Base-by-base conservation (phyloP, 1,140 invertebrate species). In the Cyclargus thomasi region DNA sequence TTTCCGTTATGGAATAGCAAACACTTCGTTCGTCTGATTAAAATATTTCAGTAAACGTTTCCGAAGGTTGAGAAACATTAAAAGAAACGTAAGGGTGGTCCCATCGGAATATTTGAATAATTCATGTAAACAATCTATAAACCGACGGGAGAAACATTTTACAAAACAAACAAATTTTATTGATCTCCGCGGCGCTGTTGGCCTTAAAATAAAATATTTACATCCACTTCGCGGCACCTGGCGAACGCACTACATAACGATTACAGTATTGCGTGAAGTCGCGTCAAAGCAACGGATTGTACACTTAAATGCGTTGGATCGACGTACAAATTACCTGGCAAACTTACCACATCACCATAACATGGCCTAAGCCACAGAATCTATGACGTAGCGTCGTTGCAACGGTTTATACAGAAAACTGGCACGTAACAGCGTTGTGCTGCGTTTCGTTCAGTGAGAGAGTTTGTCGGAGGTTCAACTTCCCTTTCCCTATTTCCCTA, bases 121-220 rank as follows among this genome's bases (percentile, higher is more conserved):
- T 90, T 87, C 86, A 90, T 88, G 77, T 79, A 79, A 76, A 86
- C 85, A 88, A 88, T 88, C 86, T 88, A 88, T 88, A 88, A 85
- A 85, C 74, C 82, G 85, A 82, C 82, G 80, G 81, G 85, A 75
- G 74, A 77, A 80, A 81, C 83, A 83, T 88, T 90, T 88, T 86
- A 88, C 82, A 88, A 80, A 87, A 90, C 82, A 90, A 88, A 88
- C 87, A 88, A 88, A 90, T 88, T 90, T 90, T 90, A 90, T 90
- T 88, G 87, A 88, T 90, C 87, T 90, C 87, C 71, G 79, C 82
- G 86, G 87, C 82, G 81, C 80, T 85, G 86, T 90, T 90, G 74
- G 80, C 78, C 77, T 77, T 76, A 82, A 80, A 86, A 88, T 88
- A 88, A 88, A 90, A 88, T 88, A 90, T 90, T 90, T 86, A 90